phyloP scores from a whole-genome alignment of 2,888 invertebrate species.

The Oligia strigilis region DNA sequence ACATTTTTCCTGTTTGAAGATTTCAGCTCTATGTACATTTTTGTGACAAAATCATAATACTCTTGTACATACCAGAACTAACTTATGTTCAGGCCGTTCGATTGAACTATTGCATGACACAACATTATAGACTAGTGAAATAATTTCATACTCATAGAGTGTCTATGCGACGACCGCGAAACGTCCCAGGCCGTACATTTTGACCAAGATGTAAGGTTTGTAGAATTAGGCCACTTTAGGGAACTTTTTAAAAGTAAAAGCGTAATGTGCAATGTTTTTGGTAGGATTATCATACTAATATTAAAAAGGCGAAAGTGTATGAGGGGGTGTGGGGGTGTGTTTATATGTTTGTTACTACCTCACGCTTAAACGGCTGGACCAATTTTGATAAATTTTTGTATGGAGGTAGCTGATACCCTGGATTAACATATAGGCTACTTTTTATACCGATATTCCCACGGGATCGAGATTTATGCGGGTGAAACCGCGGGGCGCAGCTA shows the following conservation, averaged over 20 bases:
- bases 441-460: too few species aligned
- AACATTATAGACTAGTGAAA: background rate
- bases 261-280: too few species aligned
- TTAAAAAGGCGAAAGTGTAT: too few species aligned
- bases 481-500: too few species aligned
- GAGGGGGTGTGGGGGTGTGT: too few species aligned
- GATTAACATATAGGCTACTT: too few species aligned
- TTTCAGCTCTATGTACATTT: background rate
- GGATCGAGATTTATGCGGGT: too few species aligned
- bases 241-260: background rate
- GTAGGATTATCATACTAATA: too few species aligned
- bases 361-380: too few species aligned
- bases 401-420: too few species aligned
- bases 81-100: background rate
- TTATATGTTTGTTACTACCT: too few species aligned
- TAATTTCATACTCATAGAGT: background rate
- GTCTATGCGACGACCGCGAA: background rate
- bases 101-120: background rate
- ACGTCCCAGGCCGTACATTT: background rate
- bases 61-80: background rate
- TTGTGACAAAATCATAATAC: background rate
- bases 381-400: too few species aligned
- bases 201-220: background rate
- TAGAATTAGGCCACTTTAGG: background rate
- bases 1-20: constrained; percentile 1